A percentile compares a stretch with the other conserved stretches of the same genome.
Evolutionary conservation across 2,888 invertebrate genomes (phyloP).

Genomic region (Dromius quadrimaculatus): DNA sequence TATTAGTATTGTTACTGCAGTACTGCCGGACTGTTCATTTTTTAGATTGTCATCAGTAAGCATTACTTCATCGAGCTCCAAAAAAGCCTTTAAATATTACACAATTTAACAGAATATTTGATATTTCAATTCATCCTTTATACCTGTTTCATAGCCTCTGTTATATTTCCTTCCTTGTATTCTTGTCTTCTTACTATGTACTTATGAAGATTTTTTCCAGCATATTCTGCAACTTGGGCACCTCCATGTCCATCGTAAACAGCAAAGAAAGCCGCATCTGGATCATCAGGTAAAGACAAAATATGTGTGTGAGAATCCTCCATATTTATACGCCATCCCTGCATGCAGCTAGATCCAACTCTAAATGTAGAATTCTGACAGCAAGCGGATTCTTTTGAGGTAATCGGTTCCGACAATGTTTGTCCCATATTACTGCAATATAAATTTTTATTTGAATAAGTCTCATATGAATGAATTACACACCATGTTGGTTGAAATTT

Average conservation of each 20-base stretch:
- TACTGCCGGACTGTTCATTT: constrained; percentile 95
- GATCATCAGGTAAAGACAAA: constrained; percentile 91
- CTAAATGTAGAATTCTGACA: constrained; percentile 78
- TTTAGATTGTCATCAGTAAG: constrained; percentile 86
- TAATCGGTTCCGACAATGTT: constrained; percentile 96
- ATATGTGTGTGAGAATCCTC: constrained; percentile 99
- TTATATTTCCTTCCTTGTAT: constrained; percentile 86
- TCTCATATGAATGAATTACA: constrained; percentile 8
- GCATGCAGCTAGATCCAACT: constrained; percentile 99
- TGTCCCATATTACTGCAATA: constrained; percentile 83
- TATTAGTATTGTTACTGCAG: constrained; percentile 87
- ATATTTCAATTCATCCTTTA: constrained; percentile 56
- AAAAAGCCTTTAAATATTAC: constrained; percentile 75
- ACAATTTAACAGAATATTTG: background rate
- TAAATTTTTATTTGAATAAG: background rate
- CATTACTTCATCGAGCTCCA: constrained; percentile 95
- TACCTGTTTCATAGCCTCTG: constrained; percentile 86
- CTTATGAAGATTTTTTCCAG: constrained; percentile 95
- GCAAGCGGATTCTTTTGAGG: constrained; percentile 86
- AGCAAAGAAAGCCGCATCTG: constrained; percentile 93
- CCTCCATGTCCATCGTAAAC: constrained; percentile 98
- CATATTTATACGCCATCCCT: constrained; percentile 99
- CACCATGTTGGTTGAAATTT: constrained; percentile 21
- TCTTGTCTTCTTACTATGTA: constrained; percentile 86
- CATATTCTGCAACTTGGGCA: constrained; percentile 92